Conservation (phyloP, 2,888 invertebrate genomes). For the Hydrotaea cyrtoneurina region DNA sequence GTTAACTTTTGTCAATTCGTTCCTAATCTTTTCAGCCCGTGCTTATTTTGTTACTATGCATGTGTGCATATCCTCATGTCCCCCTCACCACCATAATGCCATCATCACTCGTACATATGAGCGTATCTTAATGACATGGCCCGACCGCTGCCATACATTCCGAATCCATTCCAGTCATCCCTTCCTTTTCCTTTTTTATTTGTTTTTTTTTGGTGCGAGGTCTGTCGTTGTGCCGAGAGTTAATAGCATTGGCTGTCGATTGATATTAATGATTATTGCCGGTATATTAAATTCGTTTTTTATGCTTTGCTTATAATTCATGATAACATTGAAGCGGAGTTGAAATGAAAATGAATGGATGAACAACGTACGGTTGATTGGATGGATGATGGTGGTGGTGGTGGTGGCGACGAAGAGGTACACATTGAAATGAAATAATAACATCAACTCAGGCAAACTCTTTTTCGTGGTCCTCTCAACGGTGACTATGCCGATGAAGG, state of each 20-base stretch:
- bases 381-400: slow-evolving; percentile 33
- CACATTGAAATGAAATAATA: slow-evolving; percentile 53
- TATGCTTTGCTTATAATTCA: slow-evolving; percentile 69
- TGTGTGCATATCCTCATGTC: background rate
- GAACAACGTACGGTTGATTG: background rate
- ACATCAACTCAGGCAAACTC: slow-evolving; percentile 48
- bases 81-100: background rate
- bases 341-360: slow-evolving; percentile 48
- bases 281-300: slow-evolving; percentile 73
- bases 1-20: background rate
- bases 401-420: slow-evolving; percentile 8
- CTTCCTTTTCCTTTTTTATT: background rate
- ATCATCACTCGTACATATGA: background rate
- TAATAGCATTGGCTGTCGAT: slow-evolving; percentile 68
- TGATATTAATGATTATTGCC: slow-evolving; percentile 77
- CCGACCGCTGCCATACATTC: background rate
- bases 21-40: background rate
- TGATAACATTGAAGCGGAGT: slow-evolving; percentile 53
- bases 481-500: slow-evolving; percentile 2
- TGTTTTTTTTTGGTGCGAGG: no score
- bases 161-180: background rate
- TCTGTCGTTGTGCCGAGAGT: background rate
- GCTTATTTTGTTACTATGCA: background rate
- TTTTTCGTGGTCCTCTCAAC: slow-evolving; percentile 18
- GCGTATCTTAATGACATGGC: background rate